phyloP scores from a whole-genome alignment of 2,113 vertebrate genomes.

The Alethe castanea region DNA sequence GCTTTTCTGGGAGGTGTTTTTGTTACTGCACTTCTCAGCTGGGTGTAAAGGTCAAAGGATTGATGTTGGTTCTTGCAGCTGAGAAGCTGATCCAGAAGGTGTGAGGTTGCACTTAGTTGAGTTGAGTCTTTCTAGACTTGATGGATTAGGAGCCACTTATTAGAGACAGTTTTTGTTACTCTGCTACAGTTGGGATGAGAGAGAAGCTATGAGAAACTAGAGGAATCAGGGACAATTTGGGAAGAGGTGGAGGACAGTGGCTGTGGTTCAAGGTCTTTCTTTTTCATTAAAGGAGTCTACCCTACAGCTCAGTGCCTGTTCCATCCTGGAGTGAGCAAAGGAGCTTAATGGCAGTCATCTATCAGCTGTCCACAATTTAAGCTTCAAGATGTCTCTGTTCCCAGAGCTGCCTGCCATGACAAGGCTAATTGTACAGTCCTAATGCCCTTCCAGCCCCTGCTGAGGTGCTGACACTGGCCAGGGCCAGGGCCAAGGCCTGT shows the following conservation, averaged over 20 bases:
- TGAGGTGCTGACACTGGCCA: slow-evolving; percentile 18
- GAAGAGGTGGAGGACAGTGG: slow-evolving; percentile 6
- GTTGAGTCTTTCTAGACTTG: background rate
- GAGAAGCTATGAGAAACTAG: background rate
- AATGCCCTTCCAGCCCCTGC: slow-evolving; percentile 41
- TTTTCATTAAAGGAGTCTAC: slow-evolving; percentile 30
- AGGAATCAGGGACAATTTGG: background rate
- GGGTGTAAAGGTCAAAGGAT: background rate
- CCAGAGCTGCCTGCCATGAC: slow-evolving; percentile 62
- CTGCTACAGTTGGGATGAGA: slow-evolving; percentile 10
- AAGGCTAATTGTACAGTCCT: slow-evolving; percentile 72
- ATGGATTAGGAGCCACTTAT: slow-evolving; percentile 11
- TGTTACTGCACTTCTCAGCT: background rate
- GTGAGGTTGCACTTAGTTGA: background rate
- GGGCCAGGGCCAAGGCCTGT: slow-evolving; percentile 37
- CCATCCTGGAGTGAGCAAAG: slow-evolving; percentile 47
- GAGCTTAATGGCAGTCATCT: slow-evolving; percentile 74
- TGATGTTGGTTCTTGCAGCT: background rate
- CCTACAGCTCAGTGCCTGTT: background rate
- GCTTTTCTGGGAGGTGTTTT: background rate
- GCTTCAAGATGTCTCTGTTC: slow-evolving; percentile 57
- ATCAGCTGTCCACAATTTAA: slow-evolving; percentile 61
- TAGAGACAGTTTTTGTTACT: slow-evolving; percentile 19
- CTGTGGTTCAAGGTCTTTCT: slow-evolving; percentile 61
- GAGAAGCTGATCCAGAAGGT: background rate